These are phyloP conservation scores for Perdita meconis DNA, from an alignment of 2,888 invertebrate species.

Conservation along the genomic window DNA sequence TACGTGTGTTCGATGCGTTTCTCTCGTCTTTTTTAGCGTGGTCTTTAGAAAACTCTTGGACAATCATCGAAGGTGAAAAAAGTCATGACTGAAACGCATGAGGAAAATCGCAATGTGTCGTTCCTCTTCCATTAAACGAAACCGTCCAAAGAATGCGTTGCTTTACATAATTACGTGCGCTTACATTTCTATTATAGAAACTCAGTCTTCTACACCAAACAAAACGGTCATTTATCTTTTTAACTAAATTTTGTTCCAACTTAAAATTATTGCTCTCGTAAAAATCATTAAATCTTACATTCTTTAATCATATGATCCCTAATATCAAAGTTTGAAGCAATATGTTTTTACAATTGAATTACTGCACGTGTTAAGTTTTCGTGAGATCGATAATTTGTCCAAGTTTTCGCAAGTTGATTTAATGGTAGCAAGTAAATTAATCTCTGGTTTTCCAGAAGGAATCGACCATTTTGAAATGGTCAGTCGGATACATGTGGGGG, in stretches of 20 bases:
- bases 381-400: too few relatives aligned
- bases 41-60: slow-evolving; percentile 39
- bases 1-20: neutral
- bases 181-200: slow-evolving; percentile 7
- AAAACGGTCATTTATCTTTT: too few relatives aligned
- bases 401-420: neutral
- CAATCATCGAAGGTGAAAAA: slow-evolving; percentile 48
- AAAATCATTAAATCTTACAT: too few relatives aligned
- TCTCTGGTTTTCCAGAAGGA: too few relatives aligned
- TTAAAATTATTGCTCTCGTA: too few relatives aligned
- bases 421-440: neutral
- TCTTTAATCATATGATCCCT: too few relatives aligned
- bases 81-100: slow-evolving; percentile 21
- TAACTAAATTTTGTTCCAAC: too few relatives aligned
- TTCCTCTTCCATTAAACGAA: neutral
- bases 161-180: neutral
- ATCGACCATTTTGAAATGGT: slow-evolving; percentile 43
- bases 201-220: neutral
- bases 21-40: slow-evolving; percentile 14
- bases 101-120: slow-evolving; percentile 16
- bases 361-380: too few relatives aligned
- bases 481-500: neutral
- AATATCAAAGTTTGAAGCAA: too few relatives aligned
- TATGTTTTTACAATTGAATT: too few relatives aligned
- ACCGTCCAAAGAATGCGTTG: neutral